Evolutionary conservation across 2,888 invertebrate species (phyloP).

Genomic region (Rutpela maculata): DNA sequence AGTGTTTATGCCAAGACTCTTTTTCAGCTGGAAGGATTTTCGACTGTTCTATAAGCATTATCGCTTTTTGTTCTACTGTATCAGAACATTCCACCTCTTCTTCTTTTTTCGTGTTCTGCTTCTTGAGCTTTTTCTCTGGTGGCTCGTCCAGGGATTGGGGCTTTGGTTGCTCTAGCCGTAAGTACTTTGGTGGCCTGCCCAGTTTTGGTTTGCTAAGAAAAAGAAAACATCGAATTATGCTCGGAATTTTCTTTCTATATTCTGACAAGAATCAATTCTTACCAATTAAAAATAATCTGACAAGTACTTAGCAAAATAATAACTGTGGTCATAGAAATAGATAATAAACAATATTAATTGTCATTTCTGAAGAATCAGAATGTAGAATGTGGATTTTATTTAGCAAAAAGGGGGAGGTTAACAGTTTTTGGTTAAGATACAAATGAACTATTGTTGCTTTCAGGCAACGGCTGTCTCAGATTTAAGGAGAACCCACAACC

Average conservation of each 20-base stretch:
- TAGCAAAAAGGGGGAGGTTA: background rate
- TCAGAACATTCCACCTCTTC: background rate
- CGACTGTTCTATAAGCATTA: constrained; percentile 56
- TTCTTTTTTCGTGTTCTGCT: constrained; percentile 55
- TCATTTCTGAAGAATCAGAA: background rate
- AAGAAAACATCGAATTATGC: constrained; percentile 27
- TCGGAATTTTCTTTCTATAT: background rate
- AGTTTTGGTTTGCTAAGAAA: constrained; percentile 66
- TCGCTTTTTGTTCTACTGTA: constrained; percentile 52
- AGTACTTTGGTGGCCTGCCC: constrained; percentile 68
- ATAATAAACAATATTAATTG: background rate
- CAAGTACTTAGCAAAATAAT: background rate
- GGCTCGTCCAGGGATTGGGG: constrained; percentile 49
- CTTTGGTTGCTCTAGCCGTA: constrained; percentile 50
- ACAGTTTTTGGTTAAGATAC: too few species aligned
- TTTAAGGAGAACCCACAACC: too few species aligned
- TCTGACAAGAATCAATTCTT: background rate
- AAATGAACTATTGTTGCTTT: too few species aligned
- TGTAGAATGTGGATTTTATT: background rate
- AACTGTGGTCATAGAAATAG: background rate
- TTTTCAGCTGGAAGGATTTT: constrained; percentile 63
- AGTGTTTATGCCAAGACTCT: constrained; percentile 78
- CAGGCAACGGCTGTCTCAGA: too few species aligned
- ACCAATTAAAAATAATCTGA: background rate
- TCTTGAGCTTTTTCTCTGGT: constrained; percentile 58